Evolutionary conservation across 2,797 vertebrate species (phyloP), one percentile per base, ranked within the genome.

Genomic region (Scleropages formosus): DNA sequence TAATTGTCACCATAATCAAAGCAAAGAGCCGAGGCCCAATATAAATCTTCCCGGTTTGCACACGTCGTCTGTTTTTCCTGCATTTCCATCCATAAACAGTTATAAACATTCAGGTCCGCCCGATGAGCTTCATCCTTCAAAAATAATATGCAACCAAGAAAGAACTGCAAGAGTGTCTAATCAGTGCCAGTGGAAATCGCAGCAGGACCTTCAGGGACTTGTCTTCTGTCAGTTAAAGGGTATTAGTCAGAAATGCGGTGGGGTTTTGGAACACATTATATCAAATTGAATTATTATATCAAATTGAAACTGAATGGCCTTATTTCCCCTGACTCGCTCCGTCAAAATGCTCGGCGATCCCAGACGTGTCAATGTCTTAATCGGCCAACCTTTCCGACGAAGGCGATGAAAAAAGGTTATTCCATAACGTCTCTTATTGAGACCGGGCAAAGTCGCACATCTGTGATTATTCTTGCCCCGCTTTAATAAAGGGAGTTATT

Each of bases 391-490:
- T 81, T 80, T 78, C 78, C 80, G 78, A 75, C 81, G 51, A 27
- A 78, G 82, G 82, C 20, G 26, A 56, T 51, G 66, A 75, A 85
- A 75, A 77, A 72, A 46, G 62, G 78, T 88, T 85, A 89, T 88
- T 89, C 77, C 89, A 88, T 86, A 88, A 87, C 81, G 78, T 68
- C 49, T 62, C 78, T 76, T 74, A 78, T 84, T 87, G 90, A 85
- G 86, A 87, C 80, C 78, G 82, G 69, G 78, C 77, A 78, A 82
- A 80, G 83, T 80, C 74, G 80, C 83, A 85, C 83, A 83, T 76
- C 66, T 75, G 10, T 86, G 85, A 89, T 91, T 86, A 86, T 86
- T 89, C 88, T 90, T 84, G 87, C 87, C 86, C 86, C 84, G 78
- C 75, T 84, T 85, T 88, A 87, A 88, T 89, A 89, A 87, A 88